Conservation (phyloP, 2,797 vertebrate species). For the Chrosomus eos region DNA sequence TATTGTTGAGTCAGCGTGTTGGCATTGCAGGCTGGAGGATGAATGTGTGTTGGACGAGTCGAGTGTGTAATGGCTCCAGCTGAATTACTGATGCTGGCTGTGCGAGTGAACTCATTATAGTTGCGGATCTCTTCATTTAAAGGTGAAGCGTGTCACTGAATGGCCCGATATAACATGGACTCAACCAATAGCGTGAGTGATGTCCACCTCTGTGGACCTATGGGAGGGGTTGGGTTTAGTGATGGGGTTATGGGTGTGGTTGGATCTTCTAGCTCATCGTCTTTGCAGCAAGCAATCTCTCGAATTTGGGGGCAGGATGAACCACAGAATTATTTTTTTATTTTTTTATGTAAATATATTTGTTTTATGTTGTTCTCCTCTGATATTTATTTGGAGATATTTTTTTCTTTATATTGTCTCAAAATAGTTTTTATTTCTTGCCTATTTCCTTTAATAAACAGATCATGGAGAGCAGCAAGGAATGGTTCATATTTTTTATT, state of each 20-base stretch:
- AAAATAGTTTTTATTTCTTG: neutral
- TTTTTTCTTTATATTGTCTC: no score
- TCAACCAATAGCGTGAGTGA: neutral
- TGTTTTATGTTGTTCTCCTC: neutral
- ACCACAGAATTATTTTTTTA: neutral
- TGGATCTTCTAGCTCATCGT: neutral
- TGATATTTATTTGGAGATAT: no score
- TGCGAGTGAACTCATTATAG: slow-evolving; percentile 27
- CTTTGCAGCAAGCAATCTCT: neutral
- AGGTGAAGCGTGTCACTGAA: slow-evolving; percentile 41
- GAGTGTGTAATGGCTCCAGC: slow-evolving; percentile 29
- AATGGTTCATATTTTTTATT: neutral
- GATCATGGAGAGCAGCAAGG: neutral
- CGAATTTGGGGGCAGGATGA: neutral
- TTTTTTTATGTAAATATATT: neutral
- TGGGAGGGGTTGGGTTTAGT: neutral
- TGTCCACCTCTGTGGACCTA: neutral
- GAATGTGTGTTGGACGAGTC: neutral
- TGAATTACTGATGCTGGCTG: slow-evolving; percentile 48
- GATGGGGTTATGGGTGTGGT: neutral
- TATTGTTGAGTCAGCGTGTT: slow-evolving; percentile 35
- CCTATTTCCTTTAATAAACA: neutral
- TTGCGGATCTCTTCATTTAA: slow-evolving; percentile 43
- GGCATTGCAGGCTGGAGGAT: slow-evolving; percentile 5
- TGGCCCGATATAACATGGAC: neutral